Evolutionary conservation across 30 jellyfish, hydroid and myxozoan species (phyloP).

Genomic region (Cassiopea xamachana): DNA sequence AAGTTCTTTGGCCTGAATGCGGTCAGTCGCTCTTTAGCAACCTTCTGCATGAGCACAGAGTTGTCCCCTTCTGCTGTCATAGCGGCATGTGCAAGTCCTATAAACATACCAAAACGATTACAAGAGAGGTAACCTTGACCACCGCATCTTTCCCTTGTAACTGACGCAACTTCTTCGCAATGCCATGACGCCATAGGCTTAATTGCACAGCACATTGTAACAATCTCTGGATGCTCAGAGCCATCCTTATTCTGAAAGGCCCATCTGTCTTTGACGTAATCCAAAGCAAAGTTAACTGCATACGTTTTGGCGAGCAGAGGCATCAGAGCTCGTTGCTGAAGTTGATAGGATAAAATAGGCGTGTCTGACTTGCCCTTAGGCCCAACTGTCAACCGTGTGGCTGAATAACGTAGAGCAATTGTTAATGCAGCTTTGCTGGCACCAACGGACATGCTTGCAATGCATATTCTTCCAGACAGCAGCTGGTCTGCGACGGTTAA

Average conservation of each 20-base stretch:
- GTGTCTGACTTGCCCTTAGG: conserved; percentile 90
- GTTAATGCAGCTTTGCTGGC: conserved; percentile 90
- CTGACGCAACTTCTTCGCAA: conserved; percentile 88
- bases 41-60: conserved; percentile 93
- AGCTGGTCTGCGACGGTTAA: conserved; percentile 84
- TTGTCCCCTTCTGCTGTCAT: conserved; percentile 97
- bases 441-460: conserved; percentile 88
- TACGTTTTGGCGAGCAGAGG: conserved; percentile 89
- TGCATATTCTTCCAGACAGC: conserved; percentile 92
- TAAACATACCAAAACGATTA: conserved; percentile 85
- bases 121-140: conserved; percentile 95
- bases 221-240: conserved; percentile 85
- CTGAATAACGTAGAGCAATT: conserved; percentile 93
- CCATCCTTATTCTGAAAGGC: conserved; percentile 89
- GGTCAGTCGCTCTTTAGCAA: conserved; percentile 87
- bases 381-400: conserved; percentile 93
- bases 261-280: conserved; percentile 92
- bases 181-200: conserved; percentile 96
- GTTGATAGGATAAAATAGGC: conserved; percentile 83
- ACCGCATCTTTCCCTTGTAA: conserved; percentile 93
- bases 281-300: conserved; percentile 81
- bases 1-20: conserved; percentile 64
- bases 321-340: conserved; percentile 89
- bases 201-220: conserved; percentile 94
- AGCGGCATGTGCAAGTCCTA: conserved; percentile 90